These are phyloP conservation scores for Cotesia vestalis DNA, from an alignment of 1,140 invertebrate species.

Conservation along the genomic window DNA sequence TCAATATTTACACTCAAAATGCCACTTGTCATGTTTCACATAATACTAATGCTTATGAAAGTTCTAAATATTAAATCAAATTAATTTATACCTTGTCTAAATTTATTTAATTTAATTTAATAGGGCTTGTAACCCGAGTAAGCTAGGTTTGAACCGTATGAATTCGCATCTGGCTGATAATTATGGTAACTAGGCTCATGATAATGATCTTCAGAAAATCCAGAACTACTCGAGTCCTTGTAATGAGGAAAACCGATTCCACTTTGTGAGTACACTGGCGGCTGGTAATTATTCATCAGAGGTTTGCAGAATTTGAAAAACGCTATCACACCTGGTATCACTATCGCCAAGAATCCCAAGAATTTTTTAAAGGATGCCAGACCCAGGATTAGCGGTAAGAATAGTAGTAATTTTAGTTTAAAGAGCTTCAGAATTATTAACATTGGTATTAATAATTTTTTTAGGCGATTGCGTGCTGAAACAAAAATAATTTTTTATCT, in stretches of 20 bases:
- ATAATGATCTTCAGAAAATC: conserved; percentile 33
- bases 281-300: conserved; percentile 58
- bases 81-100: neutral
- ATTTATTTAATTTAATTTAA: neutral
- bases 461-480: conserved; percentile 79
- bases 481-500: conserved; percentile 24
- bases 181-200: conserved; percentile 47
- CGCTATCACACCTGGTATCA: conserved; percentile 79
- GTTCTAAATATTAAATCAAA: neutral
- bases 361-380: conserved; percentile 85
- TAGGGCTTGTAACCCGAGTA: conserved; percentile 21
- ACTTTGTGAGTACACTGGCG: conserved; percentile 67
- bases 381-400: conserved; percentile 82
- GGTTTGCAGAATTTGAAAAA: conserved; percentile 82
- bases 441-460: conserved; percentile 84
- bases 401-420: conserved; percentile 82
- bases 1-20: too few species aligned
- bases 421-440: conserved; percentile 83
- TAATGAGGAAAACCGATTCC: conserved; percentile 65
- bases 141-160: conserved; percentile 74
- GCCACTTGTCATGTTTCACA: too few species aligned
- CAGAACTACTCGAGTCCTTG: conserved; percentile 56
- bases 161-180: conserved; percentile 65
- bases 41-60: conserved; percentile 63
- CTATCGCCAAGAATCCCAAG: conserved; percentile 78